These are phyloP conservation scores for Catalaphyllia jardinei DNA, from an alignment of 64 coral and sea anemone genomes.

Conservation along the genomic window DNA sequence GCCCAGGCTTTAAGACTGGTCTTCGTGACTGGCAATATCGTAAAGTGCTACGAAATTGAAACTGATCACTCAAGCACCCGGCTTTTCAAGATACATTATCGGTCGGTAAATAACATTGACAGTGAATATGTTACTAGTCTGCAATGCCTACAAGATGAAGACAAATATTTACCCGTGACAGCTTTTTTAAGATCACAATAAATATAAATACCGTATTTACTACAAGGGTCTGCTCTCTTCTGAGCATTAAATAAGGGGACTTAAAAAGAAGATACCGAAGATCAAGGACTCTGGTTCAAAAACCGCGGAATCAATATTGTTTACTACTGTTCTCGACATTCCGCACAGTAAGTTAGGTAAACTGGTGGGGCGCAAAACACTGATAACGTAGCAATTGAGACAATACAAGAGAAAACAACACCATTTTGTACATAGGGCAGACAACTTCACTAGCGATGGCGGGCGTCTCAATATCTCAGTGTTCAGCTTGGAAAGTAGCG, in stretches of 20 bases:
- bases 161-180: slow-evolving; percentile 26
- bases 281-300: not conserved
- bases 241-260: not conserved
- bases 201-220: not conserved
- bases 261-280: not conserved
- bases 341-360: slow-evolving; percentile 23
- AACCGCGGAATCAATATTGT: slow-evolving; percentile 19
- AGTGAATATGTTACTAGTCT: slow-evolving; percentile 28
- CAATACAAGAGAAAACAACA: slow-evolving; percentile 44
- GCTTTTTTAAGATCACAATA: slow-evolving; percentile 22
- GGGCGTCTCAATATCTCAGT: not conserved
- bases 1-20: not conserved
- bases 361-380: not conserved
- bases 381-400: slow-evolving; percentile 36
- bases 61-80: slow-evolving; percentile 42
- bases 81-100: slow-evolving; percentile 59
- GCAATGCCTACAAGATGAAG: slow-evolving; percentile 1
- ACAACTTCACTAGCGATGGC: not conserved
- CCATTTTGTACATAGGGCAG: not conserved
- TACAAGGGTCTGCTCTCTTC: not conserved
- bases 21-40: slow-evolving; percentile 19
- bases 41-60: slow-evolving; percentile 20
- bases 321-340: not conserved
- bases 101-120: slow-evolving; percentile 42
- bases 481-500: not conserved